phyloP scores from a whole-genome alignment of 2,113 vertebrate genomes.

The Colossoma macropomum region DNA sequence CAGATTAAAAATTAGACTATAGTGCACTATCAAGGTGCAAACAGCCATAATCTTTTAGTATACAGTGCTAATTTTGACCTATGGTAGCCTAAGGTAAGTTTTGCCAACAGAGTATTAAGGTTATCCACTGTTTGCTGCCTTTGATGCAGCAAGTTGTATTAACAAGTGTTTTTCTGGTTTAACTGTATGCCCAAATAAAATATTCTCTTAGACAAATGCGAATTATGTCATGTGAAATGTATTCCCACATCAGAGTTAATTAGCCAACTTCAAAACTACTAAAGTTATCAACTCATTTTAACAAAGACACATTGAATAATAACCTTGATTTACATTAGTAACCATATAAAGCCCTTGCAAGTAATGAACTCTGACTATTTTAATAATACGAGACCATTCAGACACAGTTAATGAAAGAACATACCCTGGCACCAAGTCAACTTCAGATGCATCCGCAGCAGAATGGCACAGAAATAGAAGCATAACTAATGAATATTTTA shows the following conservation, averaged over 20 bases:
- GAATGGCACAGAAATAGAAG: slow-evolving; percentile 30
- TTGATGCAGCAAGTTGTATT: background rate
- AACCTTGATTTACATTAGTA: slow-evolving; percentile 12
- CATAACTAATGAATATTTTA: slow-evolving; percentile 59
- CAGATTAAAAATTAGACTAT: background rate
- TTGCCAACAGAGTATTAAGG: background rate
- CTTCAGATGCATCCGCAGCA: slow-evolving; percentile 7
- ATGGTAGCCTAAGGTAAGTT: background rate
- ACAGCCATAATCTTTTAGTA: background rate
- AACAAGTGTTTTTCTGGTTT: background rate
- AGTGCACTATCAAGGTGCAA: background rate
- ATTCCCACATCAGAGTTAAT: background rate
- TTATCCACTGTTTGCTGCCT: background rate
- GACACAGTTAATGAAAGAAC: background rate
- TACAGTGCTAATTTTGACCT: background rate
- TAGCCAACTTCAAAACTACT: background rate
- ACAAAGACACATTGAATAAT: background rate
- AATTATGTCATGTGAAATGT: background rate
- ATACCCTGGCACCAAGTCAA: background rate
- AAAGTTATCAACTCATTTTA: background rate
- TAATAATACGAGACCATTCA: background rate
- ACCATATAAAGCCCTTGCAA: background rate
- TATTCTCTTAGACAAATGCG: background rate
- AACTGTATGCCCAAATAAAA: background rate
- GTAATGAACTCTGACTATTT: background rate